These are phyloP conservation scores for Enteromius mattozi DNA, from an alignment of 2,797 vertebrate species.

Conservation along the genomic window DNA sequence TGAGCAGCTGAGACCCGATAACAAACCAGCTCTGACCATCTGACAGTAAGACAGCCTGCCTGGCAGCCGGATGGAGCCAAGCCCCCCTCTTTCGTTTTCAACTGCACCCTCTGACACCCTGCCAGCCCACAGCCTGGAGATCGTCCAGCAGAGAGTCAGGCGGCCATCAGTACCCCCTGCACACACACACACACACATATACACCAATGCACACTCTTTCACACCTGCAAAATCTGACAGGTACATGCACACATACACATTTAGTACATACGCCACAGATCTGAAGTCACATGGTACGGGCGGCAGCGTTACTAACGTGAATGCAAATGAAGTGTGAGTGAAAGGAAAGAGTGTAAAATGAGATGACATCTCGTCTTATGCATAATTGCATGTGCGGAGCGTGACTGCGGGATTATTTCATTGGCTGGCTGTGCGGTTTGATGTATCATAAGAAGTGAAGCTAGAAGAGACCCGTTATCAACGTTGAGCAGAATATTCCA, in stretches of 20 bases:
- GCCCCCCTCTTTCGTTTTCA: conserved; percentile 32
- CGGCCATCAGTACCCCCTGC: conserved; percentile 38
- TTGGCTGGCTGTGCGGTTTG: conserved; percentile 36
- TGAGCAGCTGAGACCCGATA: conserved; percentile 75
- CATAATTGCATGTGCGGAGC: conserved; percentile 17
- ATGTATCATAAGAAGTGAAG: conserved; percentile 46
- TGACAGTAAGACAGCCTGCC: conserved; percentile 65
- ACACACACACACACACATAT: conserved; percentile 8
- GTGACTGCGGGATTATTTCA: conserved; percentile 48
- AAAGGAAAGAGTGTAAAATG: conserved; percentile 56
- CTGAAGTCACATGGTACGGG: not conserved
- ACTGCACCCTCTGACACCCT: conserved; percentile 50
- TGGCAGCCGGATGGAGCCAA: conserved; percentile 49
- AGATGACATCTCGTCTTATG: conserved; percentile 23
- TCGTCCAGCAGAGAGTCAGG: conserved; percentile 42
- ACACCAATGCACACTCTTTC: conserved; percentile 26
- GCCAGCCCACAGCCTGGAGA: conserved; percentile 52
- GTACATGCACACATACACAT: not conserved
- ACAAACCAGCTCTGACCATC: conserved; percentile 80
- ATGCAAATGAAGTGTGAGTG: conserved; percentile 49
- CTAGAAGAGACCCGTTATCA: conserved; percentile 48
- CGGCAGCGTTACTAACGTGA: conserved; percentile 27
- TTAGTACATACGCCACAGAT: not conserved
- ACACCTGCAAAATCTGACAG: conserved; percentile 9
- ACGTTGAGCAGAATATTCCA: conserved; percentile 52